Conservation (phyloP, 2,113 vertebrate species). For the Psittacula cyanocephala region DNA sequence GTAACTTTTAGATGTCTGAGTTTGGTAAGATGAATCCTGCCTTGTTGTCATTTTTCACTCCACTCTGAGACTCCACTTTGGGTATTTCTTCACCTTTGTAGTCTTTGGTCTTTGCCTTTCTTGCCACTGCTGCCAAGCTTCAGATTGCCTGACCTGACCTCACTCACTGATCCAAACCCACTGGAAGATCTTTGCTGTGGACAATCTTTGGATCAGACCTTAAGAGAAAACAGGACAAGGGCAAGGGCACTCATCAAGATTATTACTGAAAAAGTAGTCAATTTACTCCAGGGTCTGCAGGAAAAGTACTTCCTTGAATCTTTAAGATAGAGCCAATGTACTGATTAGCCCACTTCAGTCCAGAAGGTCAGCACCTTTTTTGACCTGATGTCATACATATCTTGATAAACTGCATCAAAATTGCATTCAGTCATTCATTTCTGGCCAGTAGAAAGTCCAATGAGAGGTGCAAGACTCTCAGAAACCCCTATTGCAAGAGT, state of each 20-base stretch:
- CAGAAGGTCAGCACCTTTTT: background rate
- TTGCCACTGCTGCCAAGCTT: background rate
- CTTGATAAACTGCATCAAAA: background rate
- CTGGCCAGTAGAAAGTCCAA: background rate
- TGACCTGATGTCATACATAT: background rate
- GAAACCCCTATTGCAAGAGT: background rate
- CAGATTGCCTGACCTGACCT: background rate
- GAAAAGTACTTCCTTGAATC: background rate
- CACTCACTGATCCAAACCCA: background rate
- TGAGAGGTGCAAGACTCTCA: background rate
- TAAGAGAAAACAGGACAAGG: background rate
- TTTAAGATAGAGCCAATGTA: background rate
- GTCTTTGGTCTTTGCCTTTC: background rate
- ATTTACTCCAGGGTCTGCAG: background rate
- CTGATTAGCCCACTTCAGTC: background rate
- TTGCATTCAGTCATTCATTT: background rate
- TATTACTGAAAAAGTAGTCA: background rate
- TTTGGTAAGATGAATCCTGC: background rate
- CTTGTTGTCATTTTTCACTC: background rate
- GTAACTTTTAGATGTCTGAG: background rate
- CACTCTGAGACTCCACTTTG: background rate
- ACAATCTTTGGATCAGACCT: background rate
- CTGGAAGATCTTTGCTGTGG: background rate
- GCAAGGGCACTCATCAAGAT: background rate
- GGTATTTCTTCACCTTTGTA: background rate